Percentiles rank a stretch among this genome's conserved stretches.
Evolutionary conservation across 2,797 vertebrate genomes (phyloP).

Genomic region (Erethizon dorsatum): DNA sequence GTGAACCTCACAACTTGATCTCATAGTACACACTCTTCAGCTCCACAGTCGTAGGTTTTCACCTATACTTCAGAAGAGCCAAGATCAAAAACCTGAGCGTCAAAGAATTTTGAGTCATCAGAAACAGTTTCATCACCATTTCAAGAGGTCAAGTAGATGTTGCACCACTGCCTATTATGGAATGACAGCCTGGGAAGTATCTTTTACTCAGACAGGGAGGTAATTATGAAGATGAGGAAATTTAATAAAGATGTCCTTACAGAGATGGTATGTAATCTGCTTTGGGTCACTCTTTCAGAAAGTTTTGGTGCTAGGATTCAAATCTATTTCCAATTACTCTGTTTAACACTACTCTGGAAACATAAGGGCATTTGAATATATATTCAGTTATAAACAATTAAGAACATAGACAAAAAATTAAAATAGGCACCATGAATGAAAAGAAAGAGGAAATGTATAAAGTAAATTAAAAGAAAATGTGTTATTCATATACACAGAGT

Average conservation of each 20-base stretch:
- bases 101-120: background rate
- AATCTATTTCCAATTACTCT: background rate
- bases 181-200: background rate
- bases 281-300: background rate
- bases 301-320: background rate
- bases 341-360: background rate
- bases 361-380: background rate
- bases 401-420: background rate
- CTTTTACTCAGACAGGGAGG: background rate
- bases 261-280: background rate
- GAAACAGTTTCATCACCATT: background rate
- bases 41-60: background rate
- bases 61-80: background rate
- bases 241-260: background rate
- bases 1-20: background rate
- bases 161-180: background rate
- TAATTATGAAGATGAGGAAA: conserved; percentile 29
- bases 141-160: background rate
- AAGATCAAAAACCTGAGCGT: background rate
- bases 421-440: background rate
- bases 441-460: background rate
- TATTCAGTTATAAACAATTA: background rate
- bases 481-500: background rate
- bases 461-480: background rate
- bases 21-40: background rate